Base-by-base conservation (phyloP, 2,888 invertebrate genomes). In the Mythimna loreyi region DNA sequence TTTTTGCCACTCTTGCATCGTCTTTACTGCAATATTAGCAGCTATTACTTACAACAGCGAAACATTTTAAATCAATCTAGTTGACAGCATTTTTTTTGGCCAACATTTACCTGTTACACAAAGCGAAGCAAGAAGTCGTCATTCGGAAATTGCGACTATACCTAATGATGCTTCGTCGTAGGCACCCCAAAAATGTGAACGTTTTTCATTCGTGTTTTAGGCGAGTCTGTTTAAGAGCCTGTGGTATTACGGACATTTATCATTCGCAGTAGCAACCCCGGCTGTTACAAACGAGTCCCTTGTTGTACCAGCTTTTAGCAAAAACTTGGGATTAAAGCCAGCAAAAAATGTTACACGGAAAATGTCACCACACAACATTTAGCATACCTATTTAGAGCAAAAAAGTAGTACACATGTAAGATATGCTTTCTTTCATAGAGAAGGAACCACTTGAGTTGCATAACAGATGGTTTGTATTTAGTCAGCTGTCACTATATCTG, bases 381-480 rank as follows among this genome's bases (percentile, higher is more conserved):
- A 60, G 25, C 80, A 75, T 75, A 57, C 75, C 43, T 69, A 62
- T 69, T 75, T 78, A 61, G 67, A 47, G 19, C 55, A 55, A 25
- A 40, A 67, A 59, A 74, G 7, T 62, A 57, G 43, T 60, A 49
- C 59, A 65, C 66, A 67, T 28, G 30, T 56, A 61, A 77, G 53
- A 81, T 56, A 82, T 36, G 16, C 57, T 64, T 62, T 53, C 50
- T 62, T 62, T 52, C 47, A 55, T 64, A 50, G 40, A 23, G n/a
- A 25, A 55, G 16, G 45, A 47, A 21, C 50, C 77, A 79, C 79
- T 83, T 74, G 75, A 82, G 60, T 74, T 68, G 53, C 58, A 53
- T 60, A 83, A 72, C 83, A 80, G 73, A 80, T 82, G 80, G 61
- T 82, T 70, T 76, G 59, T 82, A 72, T 82, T 84, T 82, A 75